These are phyloP conservation scores for Cylindroiulus punctatus DNA, from an alignment of 2,888 invertebrate species.

Conservation along the genomic window DNA sequence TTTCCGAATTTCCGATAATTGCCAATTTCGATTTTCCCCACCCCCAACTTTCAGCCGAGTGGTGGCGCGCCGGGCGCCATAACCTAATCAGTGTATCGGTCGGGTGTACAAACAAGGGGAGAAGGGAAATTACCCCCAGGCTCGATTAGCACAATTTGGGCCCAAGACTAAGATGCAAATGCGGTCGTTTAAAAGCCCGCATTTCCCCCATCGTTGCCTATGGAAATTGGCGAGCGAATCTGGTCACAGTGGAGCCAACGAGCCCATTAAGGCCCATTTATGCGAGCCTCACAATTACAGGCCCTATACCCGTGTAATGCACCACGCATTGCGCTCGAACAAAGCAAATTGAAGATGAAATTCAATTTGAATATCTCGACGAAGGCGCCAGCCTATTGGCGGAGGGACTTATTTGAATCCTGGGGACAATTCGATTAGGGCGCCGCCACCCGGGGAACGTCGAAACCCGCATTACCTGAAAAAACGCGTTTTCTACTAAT, in stretches of 20 bases:
- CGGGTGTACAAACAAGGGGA: not conserved
- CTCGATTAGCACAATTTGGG: constrained; percentile 21
- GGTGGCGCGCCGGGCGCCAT: not conserved
- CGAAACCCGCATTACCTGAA: not conserved
- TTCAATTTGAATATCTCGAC: not conserved
- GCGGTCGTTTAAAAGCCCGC: not conserved
- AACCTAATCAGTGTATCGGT: not conserved
- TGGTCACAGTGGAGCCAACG: constrained; percentile 28
- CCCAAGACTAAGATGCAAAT: not conserved
- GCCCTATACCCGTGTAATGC: not conserved
- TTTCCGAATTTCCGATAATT: constrained; percentile 10
- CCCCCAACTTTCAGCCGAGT: not conserved
- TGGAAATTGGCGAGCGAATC: not conserved
- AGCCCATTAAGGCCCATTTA: constrained; percentile 21
- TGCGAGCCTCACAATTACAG: not conserved
- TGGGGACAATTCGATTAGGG: not conserved
- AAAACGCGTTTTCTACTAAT: not conserved
- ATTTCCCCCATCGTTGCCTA: not conserved
- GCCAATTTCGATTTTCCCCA: not conserved
- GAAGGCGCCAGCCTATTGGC: not conserved
- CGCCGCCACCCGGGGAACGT: not conserved
- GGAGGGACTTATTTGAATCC: not conserved
- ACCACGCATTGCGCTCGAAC: constrained; percentile 4
- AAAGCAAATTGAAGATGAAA: not conserved
- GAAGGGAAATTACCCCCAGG: constrained; percentile 9